Conservation (phyloP, 2,888 invertebrate genomes). For the Podotricha telesiphe region DNA sequence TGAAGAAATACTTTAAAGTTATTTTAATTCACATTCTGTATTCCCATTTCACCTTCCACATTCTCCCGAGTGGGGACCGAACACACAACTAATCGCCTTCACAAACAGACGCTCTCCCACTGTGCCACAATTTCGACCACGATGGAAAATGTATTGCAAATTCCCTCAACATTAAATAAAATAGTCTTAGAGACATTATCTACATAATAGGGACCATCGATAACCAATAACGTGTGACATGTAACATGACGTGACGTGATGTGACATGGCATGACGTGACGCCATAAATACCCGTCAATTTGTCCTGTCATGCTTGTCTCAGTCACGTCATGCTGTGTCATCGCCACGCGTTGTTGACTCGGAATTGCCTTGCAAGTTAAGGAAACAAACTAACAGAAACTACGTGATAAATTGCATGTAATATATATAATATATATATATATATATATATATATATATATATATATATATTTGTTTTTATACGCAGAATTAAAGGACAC, state of each 20-base stretch:
- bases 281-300: conserved; percentile 42
- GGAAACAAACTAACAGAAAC: conserved; percentile 15
- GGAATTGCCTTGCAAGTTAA: conserved; percentile 24
- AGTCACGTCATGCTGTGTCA: conserved; percentile 46
- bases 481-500: too few relatives aligned
- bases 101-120: too few relatives aligned
- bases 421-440: too few relatives aligned
- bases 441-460: too few relatives aligned
- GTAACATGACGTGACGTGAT: conserved; percentile 25
- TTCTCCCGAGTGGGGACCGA: too few relatives aligned
- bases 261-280: conserved; percentile 28
- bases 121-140: too few relatives aligned
- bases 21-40: too few relatives aligned
- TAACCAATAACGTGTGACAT: conserved; percentile 35
- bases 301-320: conserved; percentile 40
- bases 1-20: too few relatives aligned
- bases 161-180: not conserved
- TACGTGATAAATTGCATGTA: conserved; percentile 8
- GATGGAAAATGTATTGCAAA: not conserved
- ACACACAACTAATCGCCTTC: too few relatives aligned
- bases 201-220: conserved; percentile 32
- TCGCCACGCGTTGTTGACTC: conserved; percentile 46
- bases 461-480: too few relatives aligned
- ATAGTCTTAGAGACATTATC: conserved; percentile 27
- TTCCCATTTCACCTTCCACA: too few relatives aligned